Conservation (phyloP, 1,140 invertebrate species). For the Geopemphigus sp. region DNA sequence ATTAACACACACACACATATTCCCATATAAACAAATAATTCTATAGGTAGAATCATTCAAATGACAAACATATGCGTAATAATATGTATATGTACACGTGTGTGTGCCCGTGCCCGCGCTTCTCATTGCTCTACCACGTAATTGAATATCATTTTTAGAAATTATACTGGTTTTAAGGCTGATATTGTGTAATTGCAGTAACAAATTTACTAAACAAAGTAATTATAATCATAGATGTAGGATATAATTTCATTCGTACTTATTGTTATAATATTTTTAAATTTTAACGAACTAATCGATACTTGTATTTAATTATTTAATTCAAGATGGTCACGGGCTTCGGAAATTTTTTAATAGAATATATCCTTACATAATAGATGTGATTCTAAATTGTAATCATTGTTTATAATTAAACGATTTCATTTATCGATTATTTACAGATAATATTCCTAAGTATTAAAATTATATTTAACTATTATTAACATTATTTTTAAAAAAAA, state of each 20-base stretch:
- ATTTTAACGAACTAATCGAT: not conserved
- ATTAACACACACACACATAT: not conserved
- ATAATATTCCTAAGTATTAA: too few relatives aligned
- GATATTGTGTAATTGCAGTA: not conserved
- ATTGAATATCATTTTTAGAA: not conserved
- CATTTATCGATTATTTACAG: not conserved
- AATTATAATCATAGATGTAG: conserved; percentile 1
- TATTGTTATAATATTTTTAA: too few relatives aligned
- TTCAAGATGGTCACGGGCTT: not conserved
- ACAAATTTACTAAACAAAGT: not conserved
- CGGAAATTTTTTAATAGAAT: not conserved
- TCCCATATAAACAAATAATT: not conserved
- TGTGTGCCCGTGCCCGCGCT: not conserved
- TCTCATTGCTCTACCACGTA: not conserved
- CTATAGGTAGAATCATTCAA: conserved; percentile 2
- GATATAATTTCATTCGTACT: too few relatives aligned
- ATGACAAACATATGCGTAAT: not conserved
- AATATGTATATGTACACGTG: not conserved
- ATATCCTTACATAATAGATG: not conserved
- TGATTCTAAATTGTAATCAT: not conserved
- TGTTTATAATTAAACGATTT: not conserved
- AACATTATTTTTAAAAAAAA: not conserved
- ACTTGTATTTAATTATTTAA: not conserved
- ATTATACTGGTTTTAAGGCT: not conserved
- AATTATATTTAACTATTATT: too few relatives aligned